These are phyloP conservation scores for Apogon hyalosoma DNA, from an alignment of 2,797 vertebrate genomes.

Conservation along the genomic window DNA sequence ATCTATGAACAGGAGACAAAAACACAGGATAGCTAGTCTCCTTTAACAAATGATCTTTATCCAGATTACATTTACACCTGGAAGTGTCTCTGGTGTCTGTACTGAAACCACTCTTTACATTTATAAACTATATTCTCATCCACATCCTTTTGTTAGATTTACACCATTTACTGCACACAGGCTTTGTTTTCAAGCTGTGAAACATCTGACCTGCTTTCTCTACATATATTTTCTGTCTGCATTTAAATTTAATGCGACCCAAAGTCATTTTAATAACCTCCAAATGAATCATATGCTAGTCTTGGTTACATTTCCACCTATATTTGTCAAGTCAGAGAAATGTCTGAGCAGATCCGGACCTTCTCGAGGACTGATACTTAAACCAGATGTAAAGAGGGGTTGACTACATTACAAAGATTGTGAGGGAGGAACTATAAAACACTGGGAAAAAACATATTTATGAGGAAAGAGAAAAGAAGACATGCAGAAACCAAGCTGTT, in stretches of 20 bases:
- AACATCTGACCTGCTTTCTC: background rate
- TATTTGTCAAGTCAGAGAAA: conserved; percentile 35
- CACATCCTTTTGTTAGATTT: conserved; percentile 15
- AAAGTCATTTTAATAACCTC: conserved; percentile 18
- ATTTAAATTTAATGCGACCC: conserved; percentile 24
- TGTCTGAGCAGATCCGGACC: conserved; percentile 16
- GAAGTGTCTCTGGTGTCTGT: conserved; percentile 21
- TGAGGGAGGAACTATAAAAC: conserved; percentile 1
- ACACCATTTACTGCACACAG: background rate
- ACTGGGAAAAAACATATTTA: background rate
- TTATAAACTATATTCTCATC: conserved; percentile 25
- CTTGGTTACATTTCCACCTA: conserved; percentile 39
- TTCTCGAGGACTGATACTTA: conserved; percentile 43
- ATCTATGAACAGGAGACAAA: conserved; percentile 5
- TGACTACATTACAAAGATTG: conserved; percentile 19
- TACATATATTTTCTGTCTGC: conserved; percentile 10
- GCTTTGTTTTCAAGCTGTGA: background rate
- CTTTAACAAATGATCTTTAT: conserved; percentile 40
- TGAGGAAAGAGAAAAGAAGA: background rate
- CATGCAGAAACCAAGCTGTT: background rate
- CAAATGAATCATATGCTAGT: conserved; percentile 27
- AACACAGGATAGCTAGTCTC: conserved; percentile 21
- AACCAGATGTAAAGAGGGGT: conserved; percentile 48
- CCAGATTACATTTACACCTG: conserved; percentile 56
- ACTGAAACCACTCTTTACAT: conserved; percentile 23